phyloP scores from a whole-genome alignment of 1,140 invertebrate genomes.

The Lepidurus arcticus region DNA sequence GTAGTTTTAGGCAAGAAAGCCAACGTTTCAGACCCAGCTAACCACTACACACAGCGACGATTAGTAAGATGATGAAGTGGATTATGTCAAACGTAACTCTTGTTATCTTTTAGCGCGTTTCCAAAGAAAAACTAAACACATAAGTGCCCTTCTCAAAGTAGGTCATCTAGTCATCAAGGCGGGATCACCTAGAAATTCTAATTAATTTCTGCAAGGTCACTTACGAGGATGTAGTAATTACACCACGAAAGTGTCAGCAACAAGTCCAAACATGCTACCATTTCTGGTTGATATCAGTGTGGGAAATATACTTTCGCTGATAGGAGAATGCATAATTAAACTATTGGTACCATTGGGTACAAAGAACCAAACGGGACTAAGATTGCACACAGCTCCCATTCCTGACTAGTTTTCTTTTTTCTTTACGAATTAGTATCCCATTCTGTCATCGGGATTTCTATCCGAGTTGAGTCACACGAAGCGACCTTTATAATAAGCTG shows the following conservation, averaged over 20 bases:
- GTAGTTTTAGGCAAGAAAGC: conserved; percentile 5
- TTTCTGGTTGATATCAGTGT: neutral
- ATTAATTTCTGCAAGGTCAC: conserved; percentile 3
- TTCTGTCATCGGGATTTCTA: neutral
- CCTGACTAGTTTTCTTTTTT: no score
- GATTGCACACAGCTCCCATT: no score
- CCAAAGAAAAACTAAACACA: neutral
- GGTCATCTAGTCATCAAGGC: conserved; percentile 7
- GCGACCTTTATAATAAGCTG: neutral
- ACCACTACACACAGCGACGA: neutral
- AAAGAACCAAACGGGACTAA: no score
- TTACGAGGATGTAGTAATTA: conserved; percentile 5
- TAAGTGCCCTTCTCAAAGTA: neutral
- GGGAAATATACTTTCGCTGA: neutral
- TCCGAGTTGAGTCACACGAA: neutral
- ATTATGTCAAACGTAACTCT: neutral
- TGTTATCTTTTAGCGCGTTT: neutral
- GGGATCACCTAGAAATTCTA: neutral
- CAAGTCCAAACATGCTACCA: neutral
- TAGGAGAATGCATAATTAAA: no score
- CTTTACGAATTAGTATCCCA: no score
- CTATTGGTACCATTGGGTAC: no score
- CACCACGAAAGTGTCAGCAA: neutral
- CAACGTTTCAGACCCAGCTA: neutral
- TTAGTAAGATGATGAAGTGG: conserved; percentile 15